Conservation (phyloP, 1,140 invertebrate species). For the Heliconius hermathena region DNA sequence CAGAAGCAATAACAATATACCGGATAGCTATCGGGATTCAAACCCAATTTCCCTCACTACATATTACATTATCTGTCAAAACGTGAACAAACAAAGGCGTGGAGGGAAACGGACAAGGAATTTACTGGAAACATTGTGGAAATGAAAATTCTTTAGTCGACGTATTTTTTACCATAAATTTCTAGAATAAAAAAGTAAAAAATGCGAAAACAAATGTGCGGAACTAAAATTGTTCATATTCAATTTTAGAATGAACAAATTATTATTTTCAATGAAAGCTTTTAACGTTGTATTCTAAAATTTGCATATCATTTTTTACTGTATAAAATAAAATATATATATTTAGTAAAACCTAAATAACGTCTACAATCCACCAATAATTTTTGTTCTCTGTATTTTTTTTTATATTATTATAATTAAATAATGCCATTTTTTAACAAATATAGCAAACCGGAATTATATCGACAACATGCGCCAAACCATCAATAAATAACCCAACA, state of each 20-base stretch:
- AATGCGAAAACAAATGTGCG: neutral
- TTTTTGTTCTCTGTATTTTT: too few species aligned
- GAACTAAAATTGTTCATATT: neutral
- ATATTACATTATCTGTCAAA: conserved; percentile 63
- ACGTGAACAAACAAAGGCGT: conserved; percentile 53
- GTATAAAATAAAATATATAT: too few species aligned
- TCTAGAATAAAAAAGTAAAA: conserved; percentile 8
- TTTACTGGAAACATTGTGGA: conserved; percentile 36
- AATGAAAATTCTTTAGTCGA: conserved; percentile 37
- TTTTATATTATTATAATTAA: too few species aligned
- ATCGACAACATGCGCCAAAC: neutral
- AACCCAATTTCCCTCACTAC: conserved; percentile 60
- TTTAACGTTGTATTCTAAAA: neutral
- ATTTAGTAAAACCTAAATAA: too few species aligned
- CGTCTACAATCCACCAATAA: too few species aligned
- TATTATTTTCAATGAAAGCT: neutral
- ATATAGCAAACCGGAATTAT: neutral
- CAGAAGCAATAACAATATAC: conserved; percentile 48
- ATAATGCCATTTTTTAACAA: neutral
- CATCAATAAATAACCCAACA: conserved; percentile 10
- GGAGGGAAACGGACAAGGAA: conserved; percentile 43
- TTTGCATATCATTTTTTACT: neutral
- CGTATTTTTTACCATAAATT: conserved; percentile 11
- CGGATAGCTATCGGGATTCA: conserved; percentile 43
- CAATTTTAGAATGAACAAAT: neutral